Evolutionary conservation across 2,888 invertebrate species (phyloP).

Genomic region (Nomada flava): DNA sequence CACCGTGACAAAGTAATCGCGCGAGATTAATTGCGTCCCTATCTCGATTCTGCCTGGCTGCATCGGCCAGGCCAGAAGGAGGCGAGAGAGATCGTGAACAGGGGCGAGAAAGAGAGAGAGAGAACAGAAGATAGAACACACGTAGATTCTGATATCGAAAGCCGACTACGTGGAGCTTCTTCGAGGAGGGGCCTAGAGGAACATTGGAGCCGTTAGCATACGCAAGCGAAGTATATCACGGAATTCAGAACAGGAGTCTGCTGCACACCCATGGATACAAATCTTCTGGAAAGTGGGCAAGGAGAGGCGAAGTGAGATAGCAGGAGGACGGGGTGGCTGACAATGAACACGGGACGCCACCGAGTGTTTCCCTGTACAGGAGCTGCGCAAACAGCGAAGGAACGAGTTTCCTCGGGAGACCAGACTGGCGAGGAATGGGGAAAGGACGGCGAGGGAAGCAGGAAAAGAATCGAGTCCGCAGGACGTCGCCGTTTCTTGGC

Average conservation of each 20-base stretch:
- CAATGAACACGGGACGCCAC: conserved; percentile 43
- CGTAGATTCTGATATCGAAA: conserved; percentile 38
- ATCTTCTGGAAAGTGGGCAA: conserved; percentile 63
- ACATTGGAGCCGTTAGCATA: conserved; percentile 39
- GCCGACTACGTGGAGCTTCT: conserved; percentile 24
- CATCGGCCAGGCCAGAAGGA: not conserved
- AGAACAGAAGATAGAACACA: not conserved
- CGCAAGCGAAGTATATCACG: conserved; percentile 65
- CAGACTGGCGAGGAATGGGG: conserved; percentile 10
- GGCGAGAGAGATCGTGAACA: not conserved
- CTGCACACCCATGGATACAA: conserved; percentile 63
- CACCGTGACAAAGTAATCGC: conserved; percentile 33
- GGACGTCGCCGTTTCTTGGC: conserved; percentile 67
- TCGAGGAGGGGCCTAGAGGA: conserved; percentile 4
- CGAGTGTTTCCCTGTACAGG: conserved; percentile 51
- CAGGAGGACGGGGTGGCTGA: conserved; percentile 35
- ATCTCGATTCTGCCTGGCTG: conserved; percentile 32
- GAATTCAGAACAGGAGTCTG: conserved; percentile 64
- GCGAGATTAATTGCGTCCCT: conserved; percentile 51
- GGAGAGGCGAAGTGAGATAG: conserved; percentile 16
- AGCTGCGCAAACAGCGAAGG: conserved; percentile 51
- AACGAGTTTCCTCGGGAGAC: conserved; percentile 45
- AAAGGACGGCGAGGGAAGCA: conserved; percentile 30
- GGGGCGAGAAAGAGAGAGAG: too few relatives aligned
- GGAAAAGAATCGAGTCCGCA: conserved; percentile 72